Percentiles rank a stretch among this genome's conserved stretches.
Conservation (phyloP, 2,888 invertebrate species). For the Euplexia lucipara region DNA sequence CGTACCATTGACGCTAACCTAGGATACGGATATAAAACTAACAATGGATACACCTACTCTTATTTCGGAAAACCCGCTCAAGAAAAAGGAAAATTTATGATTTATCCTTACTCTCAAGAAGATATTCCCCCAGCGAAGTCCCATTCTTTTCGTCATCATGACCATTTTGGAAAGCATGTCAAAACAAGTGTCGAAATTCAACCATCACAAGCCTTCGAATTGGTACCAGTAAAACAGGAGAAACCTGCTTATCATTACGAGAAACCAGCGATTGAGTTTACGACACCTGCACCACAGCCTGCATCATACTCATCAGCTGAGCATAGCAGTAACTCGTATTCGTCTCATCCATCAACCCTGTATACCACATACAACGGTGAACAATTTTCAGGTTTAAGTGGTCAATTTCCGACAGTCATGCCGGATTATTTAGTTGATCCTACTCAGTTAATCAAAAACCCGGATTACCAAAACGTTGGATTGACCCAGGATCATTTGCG, state of each 20-base stretch:
- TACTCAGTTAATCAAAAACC: conserved; percentile 83
- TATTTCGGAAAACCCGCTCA: conserved; percentile 86
- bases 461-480: conserved; percentile 88
- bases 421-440: conserved; percentile 87
- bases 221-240: conserved; percentile 82
- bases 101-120: conserved; percentile 93
- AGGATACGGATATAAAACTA: conserved; percentile 92
- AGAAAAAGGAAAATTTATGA: conserved; percentile 91
- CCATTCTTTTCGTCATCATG: conserved; percentile 57
- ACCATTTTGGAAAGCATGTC: conserved; percentile 67
- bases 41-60: conserved; percentile 88
- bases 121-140: conserved; percentile 87
- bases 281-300: conserved; percentile 62
- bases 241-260: conserved; percentile 78
- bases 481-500: conserved; percentile 87
- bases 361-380: conserved; percentile 88
- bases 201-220: conserved; percentile 90
- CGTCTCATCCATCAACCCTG: conserved; percentile 77
- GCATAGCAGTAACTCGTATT: conserved; percentile 65
- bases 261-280: conserved; percentile 77
- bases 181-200: conserved; percentile 89
- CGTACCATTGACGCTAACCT: conserved; percentile 94
- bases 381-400: conserved; percentile 84
- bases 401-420: conserved; percentile 87
- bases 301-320: conserved; percentile 35